Evolutionary conservation across 2,113 vertebrate genomes (phyloP).

Genomic region (Trachemys scripta): DNA sequence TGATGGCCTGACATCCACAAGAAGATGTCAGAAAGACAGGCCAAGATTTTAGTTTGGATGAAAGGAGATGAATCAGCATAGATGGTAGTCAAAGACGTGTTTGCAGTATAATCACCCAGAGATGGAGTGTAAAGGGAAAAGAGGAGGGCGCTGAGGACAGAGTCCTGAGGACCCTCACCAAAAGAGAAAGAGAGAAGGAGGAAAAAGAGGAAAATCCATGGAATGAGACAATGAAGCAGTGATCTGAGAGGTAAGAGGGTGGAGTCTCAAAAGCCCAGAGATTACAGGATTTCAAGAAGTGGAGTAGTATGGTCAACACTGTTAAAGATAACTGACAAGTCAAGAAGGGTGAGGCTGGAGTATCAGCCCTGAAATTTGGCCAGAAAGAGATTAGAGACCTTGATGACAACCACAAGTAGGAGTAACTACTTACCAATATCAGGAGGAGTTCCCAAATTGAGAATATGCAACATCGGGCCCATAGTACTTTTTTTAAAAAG

Average conservation of each 20-base stretch:
- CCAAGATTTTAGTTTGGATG: background rate
- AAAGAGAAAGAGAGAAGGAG: background rate
- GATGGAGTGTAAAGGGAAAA: background rate
- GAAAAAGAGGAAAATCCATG: background rate
- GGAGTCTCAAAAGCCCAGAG: background rate
- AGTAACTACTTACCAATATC: background rate
- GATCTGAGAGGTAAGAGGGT: background rate
- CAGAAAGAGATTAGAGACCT: background rate
- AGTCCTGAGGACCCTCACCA: background rate
- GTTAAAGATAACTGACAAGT: background rate
- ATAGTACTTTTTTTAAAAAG: background rate
- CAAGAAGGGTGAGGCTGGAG: background rate
- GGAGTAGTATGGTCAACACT: background rate
- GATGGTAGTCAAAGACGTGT: background rate
- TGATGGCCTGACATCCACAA: background rate
- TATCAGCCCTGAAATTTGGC: background rate
- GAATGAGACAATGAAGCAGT: background rate
- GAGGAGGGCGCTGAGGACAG: background rate
- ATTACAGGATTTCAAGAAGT: background rate
- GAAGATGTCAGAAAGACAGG: background rate
- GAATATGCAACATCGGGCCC: background rate
- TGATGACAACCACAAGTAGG: background rate
- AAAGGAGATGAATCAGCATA: background rate
- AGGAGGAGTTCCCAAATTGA: background rate
- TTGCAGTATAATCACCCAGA: background rate